Evolutionary conservation across 1,140 invertebrate genomes (phyloP).

Genomic region (Drosophila bocqueti): DNA sequence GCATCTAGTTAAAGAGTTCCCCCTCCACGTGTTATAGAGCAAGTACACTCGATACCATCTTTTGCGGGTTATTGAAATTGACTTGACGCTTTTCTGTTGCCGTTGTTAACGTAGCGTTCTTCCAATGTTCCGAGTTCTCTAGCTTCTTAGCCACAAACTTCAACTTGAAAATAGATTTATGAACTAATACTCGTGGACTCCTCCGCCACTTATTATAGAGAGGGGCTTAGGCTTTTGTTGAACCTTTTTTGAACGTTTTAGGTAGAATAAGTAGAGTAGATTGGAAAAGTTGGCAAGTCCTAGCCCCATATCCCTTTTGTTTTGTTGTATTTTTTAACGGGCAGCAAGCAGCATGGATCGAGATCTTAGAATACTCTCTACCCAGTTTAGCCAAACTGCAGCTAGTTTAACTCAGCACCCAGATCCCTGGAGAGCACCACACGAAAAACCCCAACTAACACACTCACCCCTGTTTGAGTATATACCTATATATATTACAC

Average conservation of each 20-base stretch:
- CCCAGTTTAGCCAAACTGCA: constrained; percentile 54
- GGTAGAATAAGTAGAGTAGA: constrained; percentile 47
- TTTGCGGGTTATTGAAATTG: constrained; percentile 20
- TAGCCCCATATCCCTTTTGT: constrained; percentile 20
- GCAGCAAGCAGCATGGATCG: constrained; percentile 36
- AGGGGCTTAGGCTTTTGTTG: constrained; percentile 49
- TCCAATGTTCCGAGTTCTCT: constrained; percentile 58
- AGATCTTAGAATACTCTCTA: constrained; percentile 40
- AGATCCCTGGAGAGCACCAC: constrained; percentile 26
- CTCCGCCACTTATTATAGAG: constrained; percentile 17
- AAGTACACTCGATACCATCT: constrained; percentile 56
- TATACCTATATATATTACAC: constrained; percentile 28
- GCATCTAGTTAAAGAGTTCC: constrained; percentile 50
- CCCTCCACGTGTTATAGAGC: constrained; percentile 60
- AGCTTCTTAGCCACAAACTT: constrained; percentile 36
- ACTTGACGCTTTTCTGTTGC: constrained; percentile 22
- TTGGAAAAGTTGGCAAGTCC: constrained; percentile 34
- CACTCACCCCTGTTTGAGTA: constrained; percentile 46
- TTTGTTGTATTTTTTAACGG: constrained; percentile 29
- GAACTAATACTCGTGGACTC: constrained; percentile 38
- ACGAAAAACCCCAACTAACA: constrained; percentile 29
- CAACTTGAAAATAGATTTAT: constrained; percentile 9
- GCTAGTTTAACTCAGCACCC: constrained; percentile 59
- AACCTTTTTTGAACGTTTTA: constrained; percentile 32
- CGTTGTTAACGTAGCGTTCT: constrained; percentile 64